A percentile compares a stretch with the other conserved stretches of the same genome.
Evolutionary conservation across 1,140 invertebrate genomes (phyloP).

Genomic region (Caerostris extrusa): DNA sequence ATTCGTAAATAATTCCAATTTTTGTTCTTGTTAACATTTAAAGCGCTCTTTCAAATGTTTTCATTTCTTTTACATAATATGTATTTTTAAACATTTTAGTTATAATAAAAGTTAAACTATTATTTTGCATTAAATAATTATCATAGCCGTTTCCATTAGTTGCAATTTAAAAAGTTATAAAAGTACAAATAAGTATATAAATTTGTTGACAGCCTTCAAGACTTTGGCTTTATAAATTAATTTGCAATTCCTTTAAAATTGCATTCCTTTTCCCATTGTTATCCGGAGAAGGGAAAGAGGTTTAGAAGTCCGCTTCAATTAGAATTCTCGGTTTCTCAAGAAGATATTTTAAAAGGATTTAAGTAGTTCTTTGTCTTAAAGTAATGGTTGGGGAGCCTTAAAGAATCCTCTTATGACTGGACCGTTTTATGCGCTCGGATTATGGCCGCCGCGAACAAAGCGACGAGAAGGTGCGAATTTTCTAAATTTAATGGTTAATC

Average conservation of each 20-base stretch:
- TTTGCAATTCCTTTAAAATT: conserved; percentile 5
- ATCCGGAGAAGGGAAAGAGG: not conserved
- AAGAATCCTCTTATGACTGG: not conserved
- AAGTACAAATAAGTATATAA: too few relatives aligned
- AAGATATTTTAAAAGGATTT: not conserved
- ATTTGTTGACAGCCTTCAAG: not conserved
- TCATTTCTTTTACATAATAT: too few relatives aligned
- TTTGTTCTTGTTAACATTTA: too few relatives aligned
- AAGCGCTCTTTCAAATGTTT: too few relatives aligned
- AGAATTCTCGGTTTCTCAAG: conserved; percentile 27
- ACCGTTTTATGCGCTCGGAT: not conserved
- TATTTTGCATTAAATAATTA: too few relatives aligned
- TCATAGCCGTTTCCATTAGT: too few relatives aligned
- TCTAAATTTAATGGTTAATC: too few relatives aligned
- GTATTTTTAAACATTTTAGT: too few relatives aligned
- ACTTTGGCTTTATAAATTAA: not conserved
- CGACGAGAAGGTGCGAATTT: too few relatives aligned
- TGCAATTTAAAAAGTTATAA: too few relatives aligned
- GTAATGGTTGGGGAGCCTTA: not conserved
- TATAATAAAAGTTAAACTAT: too few relatives aligned
- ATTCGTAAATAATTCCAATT: too few relatives aligned
- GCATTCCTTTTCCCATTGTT: not conserved
- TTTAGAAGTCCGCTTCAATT: conserved; percentile 3
- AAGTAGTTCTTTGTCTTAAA: conserved; percentile 25
- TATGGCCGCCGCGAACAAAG: not conserved